These are phyloP conservation scores for Schizotus pectinicornis DNA, from an alignment of 2,888 invertebrate genomes.

Conservation along the genomic window DNA sequence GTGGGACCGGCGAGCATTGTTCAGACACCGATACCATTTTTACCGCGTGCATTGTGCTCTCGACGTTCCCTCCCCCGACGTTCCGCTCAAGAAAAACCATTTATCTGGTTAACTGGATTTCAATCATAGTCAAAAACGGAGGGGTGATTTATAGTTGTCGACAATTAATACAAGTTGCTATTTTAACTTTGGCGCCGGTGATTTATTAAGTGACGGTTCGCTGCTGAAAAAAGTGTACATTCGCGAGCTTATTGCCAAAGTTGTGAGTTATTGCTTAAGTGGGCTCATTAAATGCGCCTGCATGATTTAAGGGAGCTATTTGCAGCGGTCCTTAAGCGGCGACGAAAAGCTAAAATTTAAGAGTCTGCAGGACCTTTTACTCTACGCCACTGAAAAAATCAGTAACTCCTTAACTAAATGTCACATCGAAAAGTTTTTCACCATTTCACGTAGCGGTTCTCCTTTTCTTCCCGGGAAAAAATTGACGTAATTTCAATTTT, in stretches of 20 bases:
- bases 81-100: constrained; percentile 41
- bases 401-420: too few species aligned
- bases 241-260: constrained; percentile 31
- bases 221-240: constrained; percentile 15
- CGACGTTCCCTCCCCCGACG: constrained; percentile 28
- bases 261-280: constrained; percentile 27
- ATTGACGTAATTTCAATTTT: too few species aligned
- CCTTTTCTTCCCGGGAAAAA: too few species aligned
- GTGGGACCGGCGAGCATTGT: constrained; percentile 44
- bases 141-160: constrained; percentile 40
- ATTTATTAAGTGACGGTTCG: constrained; percentile 24
- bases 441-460: too few species aligned
- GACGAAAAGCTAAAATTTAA: too few species aligned
- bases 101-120: constrained; percentile 52
- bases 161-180: constrained; percentile 31
- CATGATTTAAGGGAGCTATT: constrained; percentile 16
- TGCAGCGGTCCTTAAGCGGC: constrained; percentile 1
- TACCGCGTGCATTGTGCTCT: constrained; percentile 40
- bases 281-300: constrained; percentile 18
- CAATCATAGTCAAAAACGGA: constrained; percentile 49
- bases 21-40: constrained; percentile 44
- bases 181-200: constrained; percentile 26
- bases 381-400: too few species aligned
- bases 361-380: too few species aligned
- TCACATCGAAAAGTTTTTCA: too few species aligned